Evolutionary conservation across 2,888 invertebrate genomes (phyloP), one percentile per base, ranked within the genome.

Genomic region (Lamellibrachia satsuma): DNA sequence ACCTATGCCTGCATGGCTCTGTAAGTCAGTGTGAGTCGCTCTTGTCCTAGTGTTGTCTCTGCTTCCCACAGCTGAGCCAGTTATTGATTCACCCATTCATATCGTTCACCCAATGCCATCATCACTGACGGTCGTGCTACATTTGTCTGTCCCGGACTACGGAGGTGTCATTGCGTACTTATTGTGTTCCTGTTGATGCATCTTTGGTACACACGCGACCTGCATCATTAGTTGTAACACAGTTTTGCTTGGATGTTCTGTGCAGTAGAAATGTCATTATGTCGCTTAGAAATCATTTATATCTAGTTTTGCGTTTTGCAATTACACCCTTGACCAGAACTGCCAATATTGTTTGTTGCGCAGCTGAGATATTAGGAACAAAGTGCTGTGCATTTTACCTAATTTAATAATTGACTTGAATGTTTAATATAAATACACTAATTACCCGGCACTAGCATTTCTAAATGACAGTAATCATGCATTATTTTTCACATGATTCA

Each of bases 51-150:
- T 75, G 15, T 75, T 75, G 0, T 22, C 15, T 60, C 75, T 2
- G 22, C 75, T 75, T 22, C 75, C 75, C n/a, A 75, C 75, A 15
- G 22, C 75, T 22, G 75, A 2, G 75, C 75, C 75, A 75, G 22
- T 75, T 75, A 75, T 75, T 75, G 75, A 75, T 75, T 75, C 75
- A 75, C 75, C 22, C 75, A 75, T 75, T 75, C 75, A 75, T 75
- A 75, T 75, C 75, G 75, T 11, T 22, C 60, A 22, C 22, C 75
- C 75, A 75, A n/a, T n/a, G 75, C 75, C 75, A 22, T 4, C 22
- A n/a, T 15, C 75, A 6, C 22, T 22, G 11, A 11, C 6, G 75
- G 15, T n/a, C n/a, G 75, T n/a, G 75, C 22, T 75, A 22, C 6
- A 75, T 6, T 6, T 6, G 15, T 39, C 22, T 22, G 22, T 15